Conservation (phyloP, 2,113 vertebrate genomes). For the Epinephelus cyanopodus region DNA sequence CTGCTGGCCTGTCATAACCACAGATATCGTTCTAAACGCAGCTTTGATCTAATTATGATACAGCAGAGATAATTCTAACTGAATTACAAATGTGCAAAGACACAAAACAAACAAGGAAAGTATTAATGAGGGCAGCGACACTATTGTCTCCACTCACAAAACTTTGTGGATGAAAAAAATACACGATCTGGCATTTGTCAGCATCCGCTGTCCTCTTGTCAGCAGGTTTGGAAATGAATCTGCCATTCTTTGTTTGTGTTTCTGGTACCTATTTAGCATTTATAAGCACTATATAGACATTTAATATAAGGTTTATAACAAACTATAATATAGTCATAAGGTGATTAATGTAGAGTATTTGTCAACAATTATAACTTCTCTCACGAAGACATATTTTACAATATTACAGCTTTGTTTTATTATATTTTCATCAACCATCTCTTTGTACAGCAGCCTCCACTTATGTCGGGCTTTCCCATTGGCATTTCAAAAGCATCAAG, state of each 20-base stretch:
- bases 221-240: not conserved
- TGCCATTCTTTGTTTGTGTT: not conserved
- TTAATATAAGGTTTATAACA: not conserved
- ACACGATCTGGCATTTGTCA: not conserved
- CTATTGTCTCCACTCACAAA: not conserved
- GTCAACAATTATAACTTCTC: not conserved
- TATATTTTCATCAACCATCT: not conserved
- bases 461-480: too few relatives aligned
- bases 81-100: conserved; percentile 10
- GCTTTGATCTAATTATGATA: conserved; percentile 66
- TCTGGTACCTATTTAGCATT: not conserved
- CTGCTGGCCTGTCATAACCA: conserved; percentile 77
- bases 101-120: not conserved
- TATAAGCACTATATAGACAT: not conserved
- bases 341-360: not conserved
- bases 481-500: too few relatives aligned
- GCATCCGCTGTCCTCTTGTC: not conserved
- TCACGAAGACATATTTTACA: not conserved
- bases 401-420: not conserved
- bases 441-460: not conserved
- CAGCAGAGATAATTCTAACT: conserved; percentile 8
- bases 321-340: too few relatives aligned
- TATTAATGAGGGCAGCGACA: not conserved
- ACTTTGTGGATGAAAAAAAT: not conserved
- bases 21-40: conserved; percentile 43